phyloP scores from a whole-genome alignment of 1,140 invertebrate species.

The Capitella teleta region DNA sequence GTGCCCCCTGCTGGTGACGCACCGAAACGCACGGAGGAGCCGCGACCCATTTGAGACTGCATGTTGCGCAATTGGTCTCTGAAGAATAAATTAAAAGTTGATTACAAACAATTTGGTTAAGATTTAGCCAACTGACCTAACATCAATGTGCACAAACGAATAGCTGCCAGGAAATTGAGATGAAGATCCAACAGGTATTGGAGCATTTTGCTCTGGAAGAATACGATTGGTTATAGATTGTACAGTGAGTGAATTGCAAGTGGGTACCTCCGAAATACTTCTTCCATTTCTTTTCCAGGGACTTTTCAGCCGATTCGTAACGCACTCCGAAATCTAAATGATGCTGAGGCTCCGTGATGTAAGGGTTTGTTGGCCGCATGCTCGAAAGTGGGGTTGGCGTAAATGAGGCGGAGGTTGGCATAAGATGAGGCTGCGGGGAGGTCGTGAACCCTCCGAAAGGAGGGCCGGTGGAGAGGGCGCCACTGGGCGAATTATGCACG shows the following conservation, averaged over 20 bases:
- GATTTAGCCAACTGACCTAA: neutral
- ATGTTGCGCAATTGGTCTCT: conserved; percentile 1
- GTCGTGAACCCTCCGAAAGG: neutral
- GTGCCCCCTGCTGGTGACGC: no score
- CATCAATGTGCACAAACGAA: neutral
- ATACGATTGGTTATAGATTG: neutral
- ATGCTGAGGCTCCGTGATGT: neutral
- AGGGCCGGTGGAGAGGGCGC: neutral
- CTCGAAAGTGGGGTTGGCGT: neutral
- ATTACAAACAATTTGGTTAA: neutral
- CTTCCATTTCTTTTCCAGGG: conserved; percentile 12
- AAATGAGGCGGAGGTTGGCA: no score
- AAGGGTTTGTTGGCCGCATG: neutral
- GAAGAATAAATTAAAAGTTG: neutral
- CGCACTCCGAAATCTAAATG: neutral
- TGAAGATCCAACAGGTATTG: neutral
- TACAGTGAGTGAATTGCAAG: neutral
- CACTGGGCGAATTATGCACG: neutral
- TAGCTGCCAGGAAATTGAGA: neutral
- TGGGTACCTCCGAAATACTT: conserved; percentile 14
- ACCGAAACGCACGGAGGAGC: no score
- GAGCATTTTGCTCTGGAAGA: neutral
- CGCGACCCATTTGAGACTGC: neutral
- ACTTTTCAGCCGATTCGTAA: conserved; percentile 8
- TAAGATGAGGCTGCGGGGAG: no score